Evolutionary conservation across 1,140 invertebrate species (phyloP).

Genomic region (Drosophila carrolli): DNA sequence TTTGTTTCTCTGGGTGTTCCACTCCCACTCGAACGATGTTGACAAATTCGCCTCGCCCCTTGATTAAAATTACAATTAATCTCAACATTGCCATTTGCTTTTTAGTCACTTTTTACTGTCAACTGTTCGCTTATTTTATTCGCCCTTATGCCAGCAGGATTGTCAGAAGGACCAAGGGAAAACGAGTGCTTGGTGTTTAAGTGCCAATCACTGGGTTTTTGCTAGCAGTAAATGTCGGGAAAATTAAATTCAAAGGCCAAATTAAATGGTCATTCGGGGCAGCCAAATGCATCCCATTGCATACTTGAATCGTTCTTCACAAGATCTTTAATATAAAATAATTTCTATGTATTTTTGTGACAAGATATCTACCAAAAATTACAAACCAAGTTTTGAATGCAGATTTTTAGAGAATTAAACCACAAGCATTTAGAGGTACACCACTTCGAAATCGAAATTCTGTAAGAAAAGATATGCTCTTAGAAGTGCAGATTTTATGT

Average conservation of each 20-base stretch:
- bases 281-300: constrained; percentile 11
- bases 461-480: too few relatives aligned
- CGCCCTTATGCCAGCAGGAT: constrained; percentile 11
- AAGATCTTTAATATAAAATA: neutral
- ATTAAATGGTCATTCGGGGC: constrained; percentile 1
- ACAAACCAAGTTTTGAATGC: too few relatives aligned
- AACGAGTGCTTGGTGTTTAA: constrained; percentile 26
- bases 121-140: constrained; percentile 35
- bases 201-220: constrained; percentile 46
- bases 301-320: neutral
- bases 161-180: constrained; percentile 14
- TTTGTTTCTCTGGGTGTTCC: constrained; percentile 19
- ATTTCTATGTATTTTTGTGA: neutral
- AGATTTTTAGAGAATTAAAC: too few relatives aligned
- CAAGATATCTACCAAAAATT: neutral
- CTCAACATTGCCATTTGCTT: constrained; percentile 41
- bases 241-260: constrained; percentile 24
- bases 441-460: too few relatives aligned
- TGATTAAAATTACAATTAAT: constrained; percentile 73
- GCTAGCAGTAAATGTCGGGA: constrained; percentile 3
- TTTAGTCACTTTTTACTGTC: constrained; percentile 42
- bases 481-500: too few relatives aligned
- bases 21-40: neutral
- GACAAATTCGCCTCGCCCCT: constrained; percentile 42
- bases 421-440: too few relatives aligned